Conservation (phyloP, 2,113 vertebrate species). For the Desmodus rotundus region DNA sequence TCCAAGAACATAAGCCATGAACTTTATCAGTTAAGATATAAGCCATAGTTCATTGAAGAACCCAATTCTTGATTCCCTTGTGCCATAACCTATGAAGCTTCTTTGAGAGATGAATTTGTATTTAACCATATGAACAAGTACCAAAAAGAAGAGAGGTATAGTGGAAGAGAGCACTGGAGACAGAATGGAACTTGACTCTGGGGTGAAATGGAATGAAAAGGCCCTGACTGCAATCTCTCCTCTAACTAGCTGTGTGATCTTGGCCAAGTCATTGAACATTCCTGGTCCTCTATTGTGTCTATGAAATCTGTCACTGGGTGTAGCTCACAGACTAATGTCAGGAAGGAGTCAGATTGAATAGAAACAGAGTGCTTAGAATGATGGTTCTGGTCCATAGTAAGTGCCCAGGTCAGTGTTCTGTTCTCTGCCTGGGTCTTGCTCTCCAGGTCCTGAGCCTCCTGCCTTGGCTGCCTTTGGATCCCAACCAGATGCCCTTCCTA, state of each 20-base stretch:
- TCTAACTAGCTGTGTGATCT: background rate
- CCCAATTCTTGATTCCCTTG: background rate
- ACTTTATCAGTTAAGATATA: background rate
- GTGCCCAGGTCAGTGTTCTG: background rate
- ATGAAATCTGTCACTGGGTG: background rate
- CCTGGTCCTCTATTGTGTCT: background rate
- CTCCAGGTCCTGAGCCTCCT: fast-evolving
- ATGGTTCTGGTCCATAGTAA: no score
- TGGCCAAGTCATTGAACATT: background rate
- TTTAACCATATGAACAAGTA: background rate
- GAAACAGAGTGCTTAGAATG: background rate
- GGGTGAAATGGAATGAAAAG: background rate
- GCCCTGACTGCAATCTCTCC: background rate
- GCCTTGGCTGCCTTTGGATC: background rate
- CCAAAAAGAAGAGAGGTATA: background rate
- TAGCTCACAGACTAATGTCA: background rate
- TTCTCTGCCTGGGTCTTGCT: background rate
- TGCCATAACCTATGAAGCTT: background rate
- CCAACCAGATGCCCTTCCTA: background rate
- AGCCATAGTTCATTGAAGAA: background rate
- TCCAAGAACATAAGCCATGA: background rate
- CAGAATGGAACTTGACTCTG: background rate
- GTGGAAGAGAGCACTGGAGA: background rate
- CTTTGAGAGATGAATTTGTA: background rate
- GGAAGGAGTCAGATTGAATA: background rate